Evolutionary conservation across 1,140 invertebrate species (phyloP), one percentile per base, ranked within the genome.

Genomic region (Danaus plexippus): DNA sequence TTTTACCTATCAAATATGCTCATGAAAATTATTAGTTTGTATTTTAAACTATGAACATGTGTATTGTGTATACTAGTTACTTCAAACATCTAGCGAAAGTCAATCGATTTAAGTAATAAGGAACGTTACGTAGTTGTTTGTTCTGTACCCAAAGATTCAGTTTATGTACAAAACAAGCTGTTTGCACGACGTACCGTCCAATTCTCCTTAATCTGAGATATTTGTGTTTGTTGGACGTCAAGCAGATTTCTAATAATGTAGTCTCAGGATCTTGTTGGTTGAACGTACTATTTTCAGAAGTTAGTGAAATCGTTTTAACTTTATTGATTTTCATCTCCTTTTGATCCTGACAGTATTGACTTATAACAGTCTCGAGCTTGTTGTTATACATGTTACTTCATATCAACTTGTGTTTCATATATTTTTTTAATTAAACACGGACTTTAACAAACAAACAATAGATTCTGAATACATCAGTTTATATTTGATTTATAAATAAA

Each of bases 201-300:
- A 66, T 64, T 63, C 60, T 59, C 66, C 69, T 67, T 75, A 74
- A 78, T 74, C 75, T 65, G 66, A 77, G 67, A 75, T 75, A 77
- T 75, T 32, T 75, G 71, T 71, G 67, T 77, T 77, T 75, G 71
- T 69, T 60, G 66, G 62, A 54, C 64, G 54, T 53, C 52, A 61
- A 68, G 54, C 56, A 65, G 64, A 66, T 63, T 63, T 63, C 63
- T 69, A 67, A 71, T 71, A 71, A 69, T 67, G 69, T 61, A 69
- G 54, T 63, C 44, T 49, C 58, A 48, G 44, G 53, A 58, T 57
- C 48, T 50, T 61, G 62, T 67, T 64, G 58, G 64, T 59, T 61
- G 59, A 56, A 53, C 56, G 13, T 61, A 13, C 57, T 60, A 51
- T 53, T 59, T 11, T 59, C 53, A 18, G 52, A 45, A 43, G 18